Evolutionary conservation across 2,797 vertebrate species (phyloP).

Genomic region (Buceros bicornis): DNA sequence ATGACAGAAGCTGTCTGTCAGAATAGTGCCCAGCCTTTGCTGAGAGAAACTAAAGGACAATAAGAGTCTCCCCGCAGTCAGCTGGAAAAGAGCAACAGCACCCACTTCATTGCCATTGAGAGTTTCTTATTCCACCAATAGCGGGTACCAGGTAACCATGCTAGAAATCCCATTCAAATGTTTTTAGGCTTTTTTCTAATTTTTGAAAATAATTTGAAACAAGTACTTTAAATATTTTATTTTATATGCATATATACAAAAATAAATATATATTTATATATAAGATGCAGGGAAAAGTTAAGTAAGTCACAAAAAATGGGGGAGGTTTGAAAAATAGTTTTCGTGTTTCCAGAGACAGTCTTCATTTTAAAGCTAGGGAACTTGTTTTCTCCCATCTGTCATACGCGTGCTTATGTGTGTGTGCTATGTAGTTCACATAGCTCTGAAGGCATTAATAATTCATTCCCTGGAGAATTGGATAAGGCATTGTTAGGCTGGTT

Average conservation of each 20-base stretch:
- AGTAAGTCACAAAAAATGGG: not conserved
- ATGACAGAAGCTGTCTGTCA: not conserved
- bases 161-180: not conserved
- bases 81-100: not conserved
- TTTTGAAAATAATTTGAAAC: not conserved
- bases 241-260: not conserved
- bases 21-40: not conserved
- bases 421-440: not conserved
- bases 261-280: fast-evolving
- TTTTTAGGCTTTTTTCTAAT: not conserved
- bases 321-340: not conserved
- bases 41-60: not conserved
- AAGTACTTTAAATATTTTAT: not conserved
- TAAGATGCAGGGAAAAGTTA: not conserved
- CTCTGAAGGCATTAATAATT: not conserved
- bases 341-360: not conserved
- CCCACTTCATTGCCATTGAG: not conserved
- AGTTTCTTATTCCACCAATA: not conserved
- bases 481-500: not conserved
- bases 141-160: not conserved
- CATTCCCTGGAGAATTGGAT: not conserved
- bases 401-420: fast-evolving
- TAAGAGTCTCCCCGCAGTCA: not conserved
- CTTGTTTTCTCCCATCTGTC: not conserved
- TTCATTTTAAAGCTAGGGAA: not conserved